Base-by-base conservation (phyloP, 64 coral and sea anemone species). In the Stichodactyla mertensii region DNA sequence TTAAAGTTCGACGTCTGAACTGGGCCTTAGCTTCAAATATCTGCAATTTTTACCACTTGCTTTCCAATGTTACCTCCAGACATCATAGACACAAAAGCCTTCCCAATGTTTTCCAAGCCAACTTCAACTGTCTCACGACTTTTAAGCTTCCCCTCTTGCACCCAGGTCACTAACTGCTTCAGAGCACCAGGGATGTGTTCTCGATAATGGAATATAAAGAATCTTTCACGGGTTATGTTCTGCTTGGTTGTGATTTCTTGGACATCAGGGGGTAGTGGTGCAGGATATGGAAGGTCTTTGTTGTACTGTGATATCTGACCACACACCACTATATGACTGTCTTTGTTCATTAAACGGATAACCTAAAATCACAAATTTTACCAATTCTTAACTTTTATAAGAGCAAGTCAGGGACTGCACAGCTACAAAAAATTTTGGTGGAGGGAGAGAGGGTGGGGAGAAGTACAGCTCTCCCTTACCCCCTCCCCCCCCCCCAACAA, bases 241-340 rank as follows among this genome's bases (percentile, higher is more conserved):
- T 77, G 88, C 18, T 86, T 66, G 7, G 85, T 53, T 13, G 90
- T 78, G 77, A 86, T 86, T 10, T 88, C 69, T 84, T 90, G 88
- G 20, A 91, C 55, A 18, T 97, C 91, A 16, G 67, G 85, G 15
- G 88, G 61, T 27, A 93, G 8, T 8, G 91, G 95, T n/a, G 88
- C 14, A 18, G 91, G 95, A 51, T 93, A 97, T 20, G 88, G 88
- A 6, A 90, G 55, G 51, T 93, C 91, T 78, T 93, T 86, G 74
- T 97, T 93, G 86, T 97, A 97, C 31, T 87, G 60, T 27, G 95
- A 91, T 24, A 97, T 91, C 78, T 97, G 95, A 24, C 95, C 95
- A 87, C 95, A 97, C 12, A 97, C 18, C 6, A 93, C 89, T 52
- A 97, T 54, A 23, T 97, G 95, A 55, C 88, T 88, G 82, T 97